These are phyloP conservation scores for Kuschelorhynchus macadamiae DNA, from an alignment of 2,888 invertebrate genomes.

Conservation along the genomic window DNA sequence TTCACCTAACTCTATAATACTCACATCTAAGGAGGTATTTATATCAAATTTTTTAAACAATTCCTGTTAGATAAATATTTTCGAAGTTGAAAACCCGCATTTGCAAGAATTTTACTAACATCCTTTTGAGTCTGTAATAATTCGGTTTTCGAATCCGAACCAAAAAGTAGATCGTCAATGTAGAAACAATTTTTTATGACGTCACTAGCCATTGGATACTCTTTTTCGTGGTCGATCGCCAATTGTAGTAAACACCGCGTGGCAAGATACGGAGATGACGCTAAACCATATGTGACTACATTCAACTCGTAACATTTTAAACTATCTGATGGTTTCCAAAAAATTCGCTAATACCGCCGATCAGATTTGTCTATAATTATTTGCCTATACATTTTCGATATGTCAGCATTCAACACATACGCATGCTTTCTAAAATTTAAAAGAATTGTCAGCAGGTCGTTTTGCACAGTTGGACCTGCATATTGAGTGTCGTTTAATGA, in stretches of 20 bases:
- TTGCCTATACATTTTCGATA: neutral
- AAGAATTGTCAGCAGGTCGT: slow-evolving; percentile 27
- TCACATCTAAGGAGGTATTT: slow-evolving; percentile 10
- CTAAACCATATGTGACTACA: slow-evolving; percentile 52
- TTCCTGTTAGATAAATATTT: slow-evolving; percentile 39
- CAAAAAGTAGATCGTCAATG: slow-evolving; percentile 37
- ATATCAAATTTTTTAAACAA: slow-evolving; percentile 8
- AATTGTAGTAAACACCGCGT: slow-evolving; percentile 36
- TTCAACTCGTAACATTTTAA: slow-evolving; percentile 44
- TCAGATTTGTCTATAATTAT: slow-evolving; percentile 29
- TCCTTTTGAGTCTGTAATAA: slow-evolving; percentile 43
- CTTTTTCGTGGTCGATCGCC: slow-evolving; percentile 31
- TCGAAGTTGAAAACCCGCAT: slow-evolving; percentile 17
- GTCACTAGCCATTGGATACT: slow-evolving; percentile 34
- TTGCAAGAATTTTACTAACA: slow-evolving; percentile 10
- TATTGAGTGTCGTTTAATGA: slow-evolving; percentile 51
- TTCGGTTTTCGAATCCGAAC: slow-evolving; percentile 39
- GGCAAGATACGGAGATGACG: slow-evolving; percentile 45
- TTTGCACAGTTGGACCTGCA: slow-evolving; percentile 47
- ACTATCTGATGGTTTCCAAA: slow-evolving; percentile 27
- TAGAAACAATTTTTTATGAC: slow-evolving; percentile 49
- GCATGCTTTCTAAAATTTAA: slow-evolving; percentile 6
- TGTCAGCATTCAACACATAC: slow-evolving; percentile 21
- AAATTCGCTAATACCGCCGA: slow-evolving; percentile 27
- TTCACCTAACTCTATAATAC: slow-evolving; percentile 40